Evolutionary conservation across 2,113 vertebrate genomes (phyloP), one percentile per base, ranked within the genome.

Genomic region (Serinus canaria): DNA sequence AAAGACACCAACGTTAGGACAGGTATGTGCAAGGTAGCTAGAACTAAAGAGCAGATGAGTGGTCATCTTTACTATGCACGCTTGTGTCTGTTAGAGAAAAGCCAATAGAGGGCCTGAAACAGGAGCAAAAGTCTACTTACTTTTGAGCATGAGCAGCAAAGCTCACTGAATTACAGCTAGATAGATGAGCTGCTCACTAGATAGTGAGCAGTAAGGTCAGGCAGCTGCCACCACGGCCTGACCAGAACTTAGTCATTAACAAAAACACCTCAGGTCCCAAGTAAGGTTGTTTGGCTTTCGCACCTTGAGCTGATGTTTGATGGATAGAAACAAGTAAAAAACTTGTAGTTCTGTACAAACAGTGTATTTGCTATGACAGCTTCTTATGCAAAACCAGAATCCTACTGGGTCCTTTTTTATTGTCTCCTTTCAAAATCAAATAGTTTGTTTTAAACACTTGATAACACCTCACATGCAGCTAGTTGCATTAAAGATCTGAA

Each of bases 181-280:
- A n/a, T 13, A 49, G 58, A 53, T 6, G 10, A 69, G 55, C 33
- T n/a, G n/a, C n/a, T n/a, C n/a, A n/a, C n/a, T n/a, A n/a, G n/a
- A n/a, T n/a, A n/a, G n/a, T n/a, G 10, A 69, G 55, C 33, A 46
- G 39, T 5, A 18, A 83, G 56, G 49, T 25, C 9, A 14, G 22
- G 46, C 6, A 64, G 68, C 47, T 56, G 43, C 3, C 59, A 82
- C 33, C 55, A 43, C 0, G 3, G 47, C 25, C 59, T 0, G 3
- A 25, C 2, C 2, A 66, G 59, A 93, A 39, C 15, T 59, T 44
- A 23, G 39, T 11, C 70, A 64, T 7, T 28, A 50, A 64, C 1
- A 1, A 85, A 59, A 13, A 39, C 18, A 3, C 13, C 27, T 73
- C 14, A n/a, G 22, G 30, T 23, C 47, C 30, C 6, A 3, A 88